phyloP scores from a whole-genome alignment of 2,113 vertebrate species.

The Cygnus atratus region DNA sequence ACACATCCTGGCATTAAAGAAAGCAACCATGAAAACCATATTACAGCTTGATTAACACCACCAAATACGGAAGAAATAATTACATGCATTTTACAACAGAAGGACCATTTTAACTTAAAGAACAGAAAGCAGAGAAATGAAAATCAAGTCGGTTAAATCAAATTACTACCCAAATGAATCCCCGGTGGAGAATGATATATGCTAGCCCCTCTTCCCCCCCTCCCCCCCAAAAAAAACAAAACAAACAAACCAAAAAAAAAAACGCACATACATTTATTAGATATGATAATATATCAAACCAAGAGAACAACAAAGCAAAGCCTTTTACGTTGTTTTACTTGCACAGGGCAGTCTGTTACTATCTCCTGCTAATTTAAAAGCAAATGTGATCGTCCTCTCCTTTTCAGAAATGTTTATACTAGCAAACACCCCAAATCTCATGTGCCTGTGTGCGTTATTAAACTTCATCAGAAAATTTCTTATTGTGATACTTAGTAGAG shows the following conservation, averaged over 20 bases:
- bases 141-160: neutral
- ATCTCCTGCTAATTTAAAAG: conserved; percentile 29
- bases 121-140: neutral
- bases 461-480: conserved; percentile 12
- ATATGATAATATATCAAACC: neutral
- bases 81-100: neutral
- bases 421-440: neutral
- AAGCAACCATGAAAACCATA: neutral
- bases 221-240: too few relatives aligned
- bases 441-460: neutral
- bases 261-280: neutral
- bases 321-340: neutral
- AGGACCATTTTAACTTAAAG: neutral
- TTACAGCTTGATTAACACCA: neutral
- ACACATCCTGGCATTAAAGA: neutral
- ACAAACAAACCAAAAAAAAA: neutral
- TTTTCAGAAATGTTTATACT: neutral
- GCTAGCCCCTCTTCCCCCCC: neutral
- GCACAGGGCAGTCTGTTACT: neutral
- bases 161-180: neutral
- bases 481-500: neutral
- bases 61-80: neutral
- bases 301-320: neutral
- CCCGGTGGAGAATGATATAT: neutral
- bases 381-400: neutral